Evolutionary conservation across 2,888 invertebrate genomes (phyloP).

Genomic region (Idaea dimidiata): DNA sequence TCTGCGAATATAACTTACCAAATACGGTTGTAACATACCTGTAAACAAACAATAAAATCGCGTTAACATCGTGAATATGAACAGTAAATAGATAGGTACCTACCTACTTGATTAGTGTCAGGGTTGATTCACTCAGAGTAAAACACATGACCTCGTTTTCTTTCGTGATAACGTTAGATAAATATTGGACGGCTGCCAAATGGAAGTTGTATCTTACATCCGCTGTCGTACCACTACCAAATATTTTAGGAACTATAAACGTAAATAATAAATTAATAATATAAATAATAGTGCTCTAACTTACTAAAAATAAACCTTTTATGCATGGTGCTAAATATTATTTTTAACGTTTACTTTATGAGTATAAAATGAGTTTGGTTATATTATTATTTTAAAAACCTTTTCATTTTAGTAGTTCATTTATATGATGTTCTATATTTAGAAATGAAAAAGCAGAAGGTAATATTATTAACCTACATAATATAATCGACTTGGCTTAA

Average conservation of each 20-base stretch:
- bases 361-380: no score
- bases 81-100: constrained; percentile 11
- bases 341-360: background rate
- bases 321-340: background rate
- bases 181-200: constrained; percentile 27
- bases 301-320: background rate
- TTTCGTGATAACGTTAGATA: constrained; percentile 34
- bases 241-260: constrained; percentile 16
- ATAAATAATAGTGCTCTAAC: background rate
- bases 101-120: constrained; percentile 34
- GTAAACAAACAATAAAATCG: constrained; percentile 35
- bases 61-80: constrained; percentile 21
- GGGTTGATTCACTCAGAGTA: constrained; percentile 22
- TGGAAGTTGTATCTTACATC: constrained; percentile 14
- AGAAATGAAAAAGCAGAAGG: background rate
- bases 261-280: constrained; percentile 9
- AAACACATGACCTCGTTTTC: constrained; percentile 30
- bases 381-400: no score
- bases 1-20: background rate
- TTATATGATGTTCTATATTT: background rate
- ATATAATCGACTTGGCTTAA: background rate
- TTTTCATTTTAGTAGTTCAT: no score
- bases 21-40: constrained; percentile 32
- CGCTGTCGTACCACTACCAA: constrained; percentile 13
- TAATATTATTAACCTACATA: background rate